These are phyloP conservation scores for Bujurquina vittata DNA, from an alignment of 2,113 vertebrate genomes.

Conservation along the genomic window DNA sequence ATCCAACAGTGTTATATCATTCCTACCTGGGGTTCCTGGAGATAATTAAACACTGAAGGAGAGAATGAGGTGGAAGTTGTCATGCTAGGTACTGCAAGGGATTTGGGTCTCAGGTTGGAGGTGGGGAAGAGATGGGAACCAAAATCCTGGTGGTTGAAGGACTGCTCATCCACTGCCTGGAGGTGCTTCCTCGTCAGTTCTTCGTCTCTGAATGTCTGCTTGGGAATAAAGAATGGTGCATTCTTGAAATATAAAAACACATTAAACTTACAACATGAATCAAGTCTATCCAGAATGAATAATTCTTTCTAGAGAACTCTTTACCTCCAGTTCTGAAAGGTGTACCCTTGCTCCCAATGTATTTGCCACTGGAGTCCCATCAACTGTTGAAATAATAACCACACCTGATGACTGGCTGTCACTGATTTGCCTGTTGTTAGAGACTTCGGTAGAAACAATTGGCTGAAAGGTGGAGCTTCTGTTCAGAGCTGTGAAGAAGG, in stretches of 20 bases:
- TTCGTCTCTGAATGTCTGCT: constrained; percentile 72
- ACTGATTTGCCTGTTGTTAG: constrained; percentile 42
- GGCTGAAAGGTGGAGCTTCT: constrained; percentile 69
- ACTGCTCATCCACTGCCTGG: constrained; percentile 81
- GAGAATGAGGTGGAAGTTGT: constrained; percentile 75
- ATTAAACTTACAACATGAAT: background rate
- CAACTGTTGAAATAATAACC: constrained; percentile 86
- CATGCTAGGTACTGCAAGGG: constrained; percentile 89
- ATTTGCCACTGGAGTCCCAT: constrained; percentile 71
- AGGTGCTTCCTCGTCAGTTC: constrained; percentile 84
- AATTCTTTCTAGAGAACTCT: background rate
- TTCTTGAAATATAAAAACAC: background rate
- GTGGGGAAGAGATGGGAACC: constrained; percentile 71
- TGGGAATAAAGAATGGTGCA: background rate
- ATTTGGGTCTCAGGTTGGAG: constrained; percentile 86
- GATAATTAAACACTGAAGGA: constrained; percentile 61
- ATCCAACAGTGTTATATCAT: background rate
- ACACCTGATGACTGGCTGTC: constrained; percentile 61
- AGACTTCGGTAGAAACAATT: constrained; percentile 42
- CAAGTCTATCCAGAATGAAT: background rate
- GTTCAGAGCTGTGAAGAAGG: constrained; percentile 67
- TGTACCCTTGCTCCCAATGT: constrained; percentile 83
- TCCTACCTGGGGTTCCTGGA: constrained; percentile 83
- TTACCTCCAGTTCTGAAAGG: constrained; percentile 78
- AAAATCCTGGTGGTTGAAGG: constrained; percentile 79